These are phyloP conservation scores for Mythimna pallens DNA, from an alignment of 2,888 invertebrate species.

Conservation along the genomic window DNA sequence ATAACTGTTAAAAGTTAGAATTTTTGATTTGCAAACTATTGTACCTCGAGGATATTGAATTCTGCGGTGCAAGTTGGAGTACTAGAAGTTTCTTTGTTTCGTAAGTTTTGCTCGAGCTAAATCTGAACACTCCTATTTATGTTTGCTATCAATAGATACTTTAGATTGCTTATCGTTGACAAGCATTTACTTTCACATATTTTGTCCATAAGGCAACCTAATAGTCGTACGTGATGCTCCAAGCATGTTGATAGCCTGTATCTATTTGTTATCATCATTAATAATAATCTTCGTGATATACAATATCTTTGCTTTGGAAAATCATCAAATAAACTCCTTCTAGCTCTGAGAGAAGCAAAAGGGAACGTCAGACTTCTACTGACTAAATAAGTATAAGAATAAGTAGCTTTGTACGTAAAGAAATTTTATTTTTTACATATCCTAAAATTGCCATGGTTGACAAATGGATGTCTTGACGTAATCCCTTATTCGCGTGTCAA, in stretches of 20 bases:
- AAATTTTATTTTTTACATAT: neutral
- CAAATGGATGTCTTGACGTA: conserved; percentile 39
- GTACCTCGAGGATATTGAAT: conserved; percentile 50
- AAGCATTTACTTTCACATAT: conserved; percentile 9
- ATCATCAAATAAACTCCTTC: no score
- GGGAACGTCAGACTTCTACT: no score
- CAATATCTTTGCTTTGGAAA: conserved; percentile 10
- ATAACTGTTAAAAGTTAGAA: conserved; percentile 48
- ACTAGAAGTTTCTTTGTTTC: conserved; percentile 32
- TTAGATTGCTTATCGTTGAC: conserved; percentile 23
- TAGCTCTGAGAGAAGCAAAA: no score
- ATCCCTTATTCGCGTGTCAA: conserved; percentile 22
- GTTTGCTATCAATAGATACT: conserved; percentile 2
- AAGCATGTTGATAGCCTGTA: conserved; percentile 33
- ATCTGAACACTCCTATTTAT: conserved; percentile 12
- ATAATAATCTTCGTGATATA: conserved; percentile 22
- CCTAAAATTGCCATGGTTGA: conserved; percentile 43
- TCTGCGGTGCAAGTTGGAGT: conserved; percentile 32
- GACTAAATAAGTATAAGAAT: neutral
- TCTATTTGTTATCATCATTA: conserved; percentile 31
- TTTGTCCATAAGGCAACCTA: neutral
- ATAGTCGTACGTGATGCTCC: conserved; percentile 17
- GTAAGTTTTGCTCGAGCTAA: conserved; percentile 26
- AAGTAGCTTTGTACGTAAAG: conserved; percentile 6
- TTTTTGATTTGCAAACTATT: conserved; percentile 57